Evolutionary conservation across 2,888 invertebrate species (phyloP), one percentile per base, ranked within the genome.

Genomic region (Aphelenchoides bicaudatus): DNA sequence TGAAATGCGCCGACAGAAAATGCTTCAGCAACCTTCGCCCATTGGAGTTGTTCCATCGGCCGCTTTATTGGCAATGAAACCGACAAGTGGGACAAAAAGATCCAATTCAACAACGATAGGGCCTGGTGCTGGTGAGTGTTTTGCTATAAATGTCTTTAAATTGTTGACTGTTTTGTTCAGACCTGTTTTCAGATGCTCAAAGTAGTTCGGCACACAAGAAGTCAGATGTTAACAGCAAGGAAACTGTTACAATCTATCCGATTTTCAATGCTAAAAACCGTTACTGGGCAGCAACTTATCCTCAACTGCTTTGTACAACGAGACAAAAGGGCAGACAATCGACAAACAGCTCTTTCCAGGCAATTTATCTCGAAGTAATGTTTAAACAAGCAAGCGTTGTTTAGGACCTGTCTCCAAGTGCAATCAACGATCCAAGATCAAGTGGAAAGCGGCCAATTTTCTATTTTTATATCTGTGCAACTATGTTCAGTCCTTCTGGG

Each of bases 271-370:
- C 60, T 3, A 73, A 74, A 57, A 66, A 72, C 51, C 50, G 68
- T 34, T 74, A 71, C 31, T 76, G 76, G 75, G 69, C 69, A 6
- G 77, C 77, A n/a, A 75, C 66, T 5, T 77, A 76, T 60, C 75
- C 76, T 4, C 76, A 76, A 59, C 60, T 76, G 1, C 60, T 76
- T 31, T 76, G 77, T 54, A 76, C 77, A 0, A 76, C 77, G 13
- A 46, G 77, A 47, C 76, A 76, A 56, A 76, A 76, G 52, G 76
- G 73, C 23, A 57, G 70, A 38, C 67, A 68, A 30, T 71, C 70
- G 25, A 63, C 66, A 19, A 67, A 71, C 58, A 73, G 60, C 47
- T 72, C 72, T 1, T 71, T 61, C 57, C 70, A 70, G 61, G 73
- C 70, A 34, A 27, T 30, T 5, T 2, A 16, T 23, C 6, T 6